Evolutionary conservation across 2,888 invertebrate genomes (phyloP), one percentile per base, ranked within the genome.

Genomic region (Pyrocoelia pectoralis): DNA sequence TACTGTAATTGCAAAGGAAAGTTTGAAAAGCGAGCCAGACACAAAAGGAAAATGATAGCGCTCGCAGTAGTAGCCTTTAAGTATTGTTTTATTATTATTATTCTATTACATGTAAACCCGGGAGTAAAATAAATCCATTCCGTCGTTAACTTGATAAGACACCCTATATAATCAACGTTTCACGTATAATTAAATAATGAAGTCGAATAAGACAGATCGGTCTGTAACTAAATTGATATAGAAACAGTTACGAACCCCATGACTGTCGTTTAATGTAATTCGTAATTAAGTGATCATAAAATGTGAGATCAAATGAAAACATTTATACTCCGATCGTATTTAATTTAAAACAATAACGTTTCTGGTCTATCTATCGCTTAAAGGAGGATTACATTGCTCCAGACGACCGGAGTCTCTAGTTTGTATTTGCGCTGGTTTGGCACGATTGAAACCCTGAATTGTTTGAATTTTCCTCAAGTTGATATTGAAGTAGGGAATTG

Each of bases 391-490:
- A 12, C 46, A 43, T 46, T 43, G 41, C 43, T 19, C 17, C n/a
- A 33, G 41, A 15, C 15, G 41, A 15, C n/a, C 2, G 4, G 24
- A 5, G 3, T 6, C 24, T 24, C 24, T n/a, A n/a, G n/a, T n/a
- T n/a, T 38, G 29, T 51, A 51, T 58, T 58, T 58, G 58, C 17
- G 46, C 50, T 56, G 9, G 40, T 48, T 29, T 41, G 58, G 15
- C 33, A 51, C 6, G 29, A 43, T 43, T 58, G 58, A 29, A 18
- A 41, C 40, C 46, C 52, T 43, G 52, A 3, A 14, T 56, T 43
- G 52, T 40, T 19, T 38, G 38, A 9, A 5, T 38, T 38, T 38
- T 38, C 38, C n/a, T 38, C 24, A 38, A 38, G 12, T n/a, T n/a
- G 38, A 38, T 38, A 24, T 38, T 38, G 38, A 38, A 38, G n/a